A percentile compares a stretch with the other conserved stretches of the same genome.
phyloP scores from a whole-genome alignment of 2,113 vertebrate species.

The Dasyprocta punctata region DNA sequence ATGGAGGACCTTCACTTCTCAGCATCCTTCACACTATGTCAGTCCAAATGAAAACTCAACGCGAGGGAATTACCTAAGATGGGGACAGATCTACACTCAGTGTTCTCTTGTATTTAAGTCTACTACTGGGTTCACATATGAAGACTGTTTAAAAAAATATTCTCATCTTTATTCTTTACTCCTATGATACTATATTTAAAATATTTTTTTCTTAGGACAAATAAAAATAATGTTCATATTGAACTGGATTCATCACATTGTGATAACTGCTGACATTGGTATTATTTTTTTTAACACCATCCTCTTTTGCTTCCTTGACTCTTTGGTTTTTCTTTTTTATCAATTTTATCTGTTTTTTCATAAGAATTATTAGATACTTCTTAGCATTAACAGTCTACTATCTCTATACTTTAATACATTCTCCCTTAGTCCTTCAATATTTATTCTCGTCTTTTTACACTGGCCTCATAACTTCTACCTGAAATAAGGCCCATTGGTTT shows the following conservation, averaged over 20 bases:
- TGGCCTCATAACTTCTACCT: background rate
- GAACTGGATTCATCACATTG: background rate
- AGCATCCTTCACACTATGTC: background rate
- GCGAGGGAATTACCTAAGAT: background rate
- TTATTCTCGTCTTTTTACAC: background rate
- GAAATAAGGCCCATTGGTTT: background rate
- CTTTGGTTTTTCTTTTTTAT: background rate
- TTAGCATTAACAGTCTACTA: constrained; percentile 8
- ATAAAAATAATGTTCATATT: background rate
- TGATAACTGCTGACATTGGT: background rate
- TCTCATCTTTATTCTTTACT: background rate
- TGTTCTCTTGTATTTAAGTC: background rate
- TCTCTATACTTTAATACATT: background rate
- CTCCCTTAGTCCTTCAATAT: background rate
- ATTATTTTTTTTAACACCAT: background rate
- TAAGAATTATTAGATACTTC: background rate
- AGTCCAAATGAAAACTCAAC: background rate
- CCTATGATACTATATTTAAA: background rate
- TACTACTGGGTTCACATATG: background rate
- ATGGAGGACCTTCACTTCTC: background rate
- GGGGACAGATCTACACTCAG: background rate
- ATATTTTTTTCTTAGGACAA: background rate
- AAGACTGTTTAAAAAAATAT: background rate
- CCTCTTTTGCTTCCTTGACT: background rate
- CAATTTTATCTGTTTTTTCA: background rate